Base-by-base conservation (phyloP, 2,888 invertebrate species). In the Drosophila borborema region DNA sequence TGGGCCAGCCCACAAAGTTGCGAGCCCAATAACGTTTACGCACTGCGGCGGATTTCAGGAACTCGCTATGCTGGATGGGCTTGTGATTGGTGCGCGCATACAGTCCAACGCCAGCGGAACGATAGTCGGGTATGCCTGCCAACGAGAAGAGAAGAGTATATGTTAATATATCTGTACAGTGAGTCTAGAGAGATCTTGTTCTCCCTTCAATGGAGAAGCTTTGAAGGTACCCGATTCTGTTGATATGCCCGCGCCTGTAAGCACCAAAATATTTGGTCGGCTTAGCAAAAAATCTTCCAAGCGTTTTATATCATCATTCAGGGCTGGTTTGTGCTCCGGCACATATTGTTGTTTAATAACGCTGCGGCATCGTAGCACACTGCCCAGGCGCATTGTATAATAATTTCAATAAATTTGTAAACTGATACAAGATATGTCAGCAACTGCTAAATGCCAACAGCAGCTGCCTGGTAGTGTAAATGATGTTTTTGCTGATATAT, bases 161-260 rank as follows among this genome's bases (percentile, higher is more conserved):
- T 51, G 28, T 28, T 51, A 12, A 5, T 18, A 36, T 14, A 14
- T 48, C 0, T 18, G 0, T 18, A 54, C 16, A 23, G 8, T 9
- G n/a, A 38, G 28, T 5, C 28, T 6, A 28, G 28, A 28, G 28
- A 28, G 4, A 28, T 28, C 28, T 5, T 28, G 28, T 28, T 28
- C 28, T 0, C 28, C 28, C 0, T 28, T 28, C 28, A 28, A 28
- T 28, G 1, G 28, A 28, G 28, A 28, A 28, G 28, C 28, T 28
- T 28, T 28, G 1, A 5, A 28, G 6, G 6, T 51, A 96, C 96
- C 96, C 91, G 98, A 98, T 94, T 99, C 99, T 2, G 99, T 99
- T 0, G 99, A 99, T 86, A 99, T 96, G 38, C 99, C 99, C 78
- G 99, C 99, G 16, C 99, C 99, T 0, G 98, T 98, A 51, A 99